A percentile compares a stretch with the other conserved stretches of the same genome.
These are phyloP conservation scores for Hydroisotoma schaefferi DNA, from an alignment of 2,888 invertebrate genomes.

Conservation along the genomic window DNA sequence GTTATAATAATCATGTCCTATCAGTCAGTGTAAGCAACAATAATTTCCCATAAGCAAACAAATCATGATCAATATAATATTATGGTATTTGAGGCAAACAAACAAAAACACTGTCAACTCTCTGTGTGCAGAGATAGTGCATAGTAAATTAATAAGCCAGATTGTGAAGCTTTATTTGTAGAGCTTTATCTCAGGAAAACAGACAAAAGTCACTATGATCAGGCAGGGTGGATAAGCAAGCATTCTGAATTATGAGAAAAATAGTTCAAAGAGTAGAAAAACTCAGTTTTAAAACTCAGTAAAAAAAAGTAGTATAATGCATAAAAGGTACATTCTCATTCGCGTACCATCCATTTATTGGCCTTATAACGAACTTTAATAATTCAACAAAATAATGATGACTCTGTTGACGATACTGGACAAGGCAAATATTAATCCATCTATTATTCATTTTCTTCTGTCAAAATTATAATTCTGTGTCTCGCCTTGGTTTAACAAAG, in stretches of 20 bases:
- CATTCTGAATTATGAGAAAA: no score
- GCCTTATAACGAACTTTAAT: no score
- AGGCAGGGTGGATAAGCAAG: no score
- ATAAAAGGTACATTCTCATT: no score
- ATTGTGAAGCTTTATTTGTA: no score
- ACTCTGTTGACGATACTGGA: neutral
- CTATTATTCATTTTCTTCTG: neutral
- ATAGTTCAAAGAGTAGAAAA: no score
- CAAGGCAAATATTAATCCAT: neutral
- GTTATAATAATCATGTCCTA: neutral
- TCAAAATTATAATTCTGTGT: slow-evolving; percentile 1
- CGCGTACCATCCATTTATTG: no score
- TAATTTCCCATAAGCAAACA: slow-evolving; percentile 2
- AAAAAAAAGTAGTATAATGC: no score
- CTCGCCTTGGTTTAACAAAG: no score
- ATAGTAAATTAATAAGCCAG: slow-evolving; percentile 18
- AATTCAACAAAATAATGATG: neutral
- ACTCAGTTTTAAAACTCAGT: no score
- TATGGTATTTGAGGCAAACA: neutral
- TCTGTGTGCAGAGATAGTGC: neutral
- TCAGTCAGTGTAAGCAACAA: slow-evolving; percentile 2
- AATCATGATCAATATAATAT: neutral
- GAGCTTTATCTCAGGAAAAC: slow-evolving; percentile 16
- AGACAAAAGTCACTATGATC: no score
- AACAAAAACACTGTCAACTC: neutral